Conservation (phyloP, 2,113 vertebrate species). For the Piaya cayana region DNA sequence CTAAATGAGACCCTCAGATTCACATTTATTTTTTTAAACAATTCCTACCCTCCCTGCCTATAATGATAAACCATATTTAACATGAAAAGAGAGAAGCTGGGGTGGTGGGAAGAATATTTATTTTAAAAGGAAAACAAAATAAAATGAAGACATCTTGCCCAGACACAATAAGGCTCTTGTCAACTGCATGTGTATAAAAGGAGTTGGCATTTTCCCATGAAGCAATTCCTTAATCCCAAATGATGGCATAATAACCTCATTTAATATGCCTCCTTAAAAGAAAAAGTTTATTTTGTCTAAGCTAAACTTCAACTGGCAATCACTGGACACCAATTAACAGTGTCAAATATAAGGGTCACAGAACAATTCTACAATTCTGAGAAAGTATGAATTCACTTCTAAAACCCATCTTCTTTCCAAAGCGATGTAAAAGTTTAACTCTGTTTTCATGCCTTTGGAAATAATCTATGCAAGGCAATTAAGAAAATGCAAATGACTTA, state of each 20-base stretch:
- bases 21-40: neutral
- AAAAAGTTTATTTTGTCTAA: constrained; percentile 64
- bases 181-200: constrained; percentile 39
- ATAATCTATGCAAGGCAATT: constrained; percentile 39
- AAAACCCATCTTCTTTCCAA: neutral
- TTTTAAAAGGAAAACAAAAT: constrained; percentile 6
- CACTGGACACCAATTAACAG: constrained; percentile 47
- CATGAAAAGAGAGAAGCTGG: neutral
- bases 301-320: constrained; percentile 52
- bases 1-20: neutral
- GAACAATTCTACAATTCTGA: constrained; percentile 14
- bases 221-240: constrained; percentile 65
- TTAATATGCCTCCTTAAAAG: constrained; percentile 42
- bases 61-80: neutral
- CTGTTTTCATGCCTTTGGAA: constrained; percentile 24
- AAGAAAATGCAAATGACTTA: constrained; percentile 57
- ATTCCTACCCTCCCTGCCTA: neutral
- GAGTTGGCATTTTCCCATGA: constrained; percentile 59
- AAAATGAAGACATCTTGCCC: constrained; percentile 38
- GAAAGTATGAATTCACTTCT: neutral
- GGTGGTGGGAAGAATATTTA: neutral
- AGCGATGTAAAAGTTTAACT: neutral
- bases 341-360: constrained; percentile 36
- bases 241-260: constrained; percentile 60
- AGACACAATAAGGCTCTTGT: constrained; percentile 50